Base-by-base conservation (phyloP, 2,797 vertebrate species). In the Miichthys miiuy region DNA sequence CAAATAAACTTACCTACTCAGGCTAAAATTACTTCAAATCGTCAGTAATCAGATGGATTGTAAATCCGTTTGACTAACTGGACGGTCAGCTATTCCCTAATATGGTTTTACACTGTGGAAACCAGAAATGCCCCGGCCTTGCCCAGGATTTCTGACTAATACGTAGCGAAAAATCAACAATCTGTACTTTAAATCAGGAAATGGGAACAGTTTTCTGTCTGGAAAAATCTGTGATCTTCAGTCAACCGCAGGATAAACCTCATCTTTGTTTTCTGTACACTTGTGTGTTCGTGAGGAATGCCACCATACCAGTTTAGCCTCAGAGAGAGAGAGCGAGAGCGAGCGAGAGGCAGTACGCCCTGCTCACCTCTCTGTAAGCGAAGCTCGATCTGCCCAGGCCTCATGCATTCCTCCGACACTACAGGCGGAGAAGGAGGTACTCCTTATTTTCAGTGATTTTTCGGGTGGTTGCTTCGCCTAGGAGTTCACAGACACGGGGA, bases 221-320 rank as follows among this genome's bases (percentile, higher is more conserved):
- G 79, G 80, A 87, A 86, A 89, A 87, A 57, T 44, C n/a, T 30
- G 66, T 52, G 54, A 60, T 79, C 55, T 56, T 68, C 8, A 50
- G 41, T 50, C 47, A 57, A 66, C 67, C 46, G 4, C 71, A 70
- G 65, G 20, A 61, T 64, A 67, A 84, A 78, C 77, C 44, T 25
- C 77, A 38, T 80, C 70, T 87, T 89, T 90, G 85, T 92, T 88
- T 87, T 82, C 52, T 79, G 84, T 81, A 75, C 78, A 34, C 68
- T 83, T 68, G 67, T 68, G 67, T 77, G 77, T 82, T 62, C 0
- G 17, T 56, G 60, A 89, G 90, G 92, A 94, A 94, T 93, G 93
- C 82, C 83, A 86, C 80, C 86, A 47, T 88, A 89, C 89, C 84
- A 78, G 92, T 91, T 91, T 71, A 63, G 78, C 78, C 63, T 74